Evolutionary conservation across 2,113 vertebrate genomes (phyloP).

Genomic region (Myotis davidii): DNA sequence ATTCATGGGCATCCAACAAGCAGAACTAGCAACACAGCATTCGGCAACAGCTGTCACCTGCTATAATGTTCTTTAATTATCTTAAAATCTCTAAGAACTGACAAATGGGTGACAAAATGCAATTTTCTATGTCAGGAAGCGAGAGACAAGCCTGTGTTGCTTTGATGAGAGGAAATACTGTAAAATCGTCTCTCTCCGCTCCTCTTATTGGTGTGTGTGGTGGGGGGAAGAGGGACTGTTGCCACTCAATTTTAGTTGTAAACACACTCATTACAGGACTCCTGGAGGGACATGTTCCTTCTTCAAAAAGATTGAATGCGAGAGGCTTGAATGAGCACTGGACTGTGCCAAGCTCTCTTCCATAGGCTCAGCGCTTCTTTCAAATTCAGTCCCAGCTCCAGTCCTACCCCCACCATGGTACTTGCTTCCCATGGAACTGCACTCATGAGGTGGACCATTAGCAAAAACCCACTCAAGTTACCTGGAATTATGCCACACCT

Average conservation of each 20-base stretch:
- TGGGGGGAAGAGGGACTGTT: background rate
- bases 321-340: background rate
- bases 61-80: constrained; percentile 82
- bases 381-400: background rate
- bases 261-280: constrained; percentile 61
- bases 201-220: constrained; percentile 24
- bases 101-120: constrained; percentile 82
- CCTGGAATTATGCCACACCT: background rate
- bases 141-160: constrained; percentile 70
- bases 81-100: constrained; percentile 82
- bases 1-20: constrained; percentile 56
- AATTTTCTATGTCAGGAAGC: constrained; percentile 81
- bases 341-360: background rate
- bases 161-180: constrained; percentile 80
- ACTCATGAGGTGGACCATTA: background rate
- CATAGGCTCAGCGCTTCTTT: background rate
- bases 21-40: constrained; percentile 50
- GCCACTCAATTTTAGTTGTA: constrained; percentile 62
- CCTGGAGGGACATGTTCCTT: constrained; percentile 17
- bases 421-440: background rate
- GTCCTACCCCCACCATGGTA: background rate
- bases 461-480: background rate
- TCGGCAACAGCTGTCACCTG: constrained; percentile 73
- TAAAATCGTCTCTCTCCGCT: constrained; percentile 70
- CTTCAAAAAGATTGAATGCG: constrained; percentile 51